Conservation (phyloP, 2,888 invertebrate species). For the Tipula confusa region DNA sequence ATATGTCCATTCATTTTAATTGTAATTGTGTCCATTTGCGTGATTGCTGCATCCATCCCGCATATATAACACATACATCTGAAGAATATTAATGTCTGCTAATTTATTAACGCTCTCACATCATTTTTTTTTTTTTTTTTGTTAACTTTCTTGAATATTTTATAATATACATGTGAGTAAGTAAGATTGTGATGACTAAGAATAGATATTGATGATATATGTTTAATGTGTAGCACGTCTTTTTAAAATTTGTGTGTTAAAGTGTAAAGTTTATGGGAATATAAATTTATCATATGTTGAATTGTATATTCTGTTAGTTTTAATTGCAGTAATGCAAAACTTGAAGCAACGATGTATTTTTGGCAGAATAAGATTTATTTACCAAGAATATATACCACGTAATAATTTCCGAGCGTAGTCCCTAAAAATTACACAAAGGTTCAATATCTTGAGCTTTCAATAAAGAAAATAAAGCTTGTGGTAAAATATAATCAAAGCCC, state of each 20-base stretch:
- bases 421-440: too few species aligned
- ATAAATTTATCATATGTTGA: background rate
- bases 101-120: background rate
- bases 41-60: background rate
- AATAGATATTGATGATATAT: too few species aligned
- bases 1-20: background rate
- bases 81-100: background rate
- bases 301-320: too few species aligned
- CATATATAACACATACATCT: background rate
- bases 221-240: background rate
- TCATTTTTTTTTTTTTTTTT: background rate
- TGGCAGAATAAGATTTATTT: too few species aligned
- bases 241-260: background rate
- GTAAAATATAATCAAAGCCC: too few species aligned
- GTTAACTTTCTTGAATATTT: background rate
- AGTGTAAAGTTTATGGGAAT: constrained; percentile 5
- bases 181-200: background rate
- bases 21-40: background rate
- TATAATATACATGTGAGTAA: background rate
- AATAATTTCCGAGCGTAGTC: too few species aligned
- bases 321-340: too few species aligned
- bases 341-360: too few species aligned
- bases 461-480: too few species aligned
- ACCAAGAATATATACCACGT: too few species aligned
- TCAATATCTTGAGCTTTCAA: too few species aligned